phyloP scores from a whole-genome alignment of 1,140 invertebrate species.

The Bombus waltoni region DNA sequence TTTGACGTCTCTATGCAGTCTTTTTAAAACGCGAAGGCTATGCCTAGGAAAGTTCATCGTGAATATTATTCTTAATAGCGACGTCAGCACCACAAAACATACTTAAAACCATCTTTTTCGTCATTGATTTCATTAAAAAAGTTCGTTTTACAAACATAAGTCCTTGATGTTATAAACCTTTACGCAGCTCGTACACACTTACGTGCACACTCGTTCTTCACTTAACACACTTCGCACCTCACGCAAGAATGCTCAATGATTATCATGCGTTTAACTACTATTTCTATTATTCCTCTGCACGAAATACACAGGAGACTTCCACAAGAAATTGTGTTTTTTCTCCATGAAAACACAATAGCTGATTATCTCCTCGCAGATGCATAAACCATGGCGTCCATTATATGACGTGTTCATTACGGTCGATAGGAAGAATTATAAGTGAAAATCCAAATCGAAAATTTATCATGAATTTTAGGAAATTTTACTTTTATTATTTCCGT shows the following conservation, averaged over 20 bases:
- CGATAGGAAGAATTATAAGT: constrained; percentile 32
- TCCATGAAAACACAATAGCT: constrained; percentile 44
- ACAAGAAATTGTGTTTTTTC: constrained; percentile 15
- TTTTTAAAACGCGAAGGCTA: constrained; percentile 48
- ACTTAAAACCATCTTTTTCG: constrained; percentile 49
- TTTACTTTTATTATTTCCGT: neutral
- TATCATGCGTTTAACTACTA: constrained; percentile 24
- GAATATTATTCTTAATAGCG: constrained; percentile 50
- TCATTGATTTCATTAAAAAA: constrained; percentile 50
- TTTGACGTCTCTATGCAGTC: constrained; percentile 47
- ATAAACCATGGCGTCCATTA: constrained; percentile 57
- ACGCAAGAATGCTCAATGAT: constrained; percentile 57
- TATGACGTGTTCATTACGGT: constrained; percentile 49
- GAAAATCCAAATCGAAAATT: neutral
- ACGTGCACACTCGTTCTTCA: constrained; percentile 71
- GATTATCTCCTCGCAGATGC: constrained; percentile 24
- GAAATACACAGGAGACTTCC: constrained; percentile 31
- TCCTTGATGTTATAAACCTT: constrained; percentile 65
- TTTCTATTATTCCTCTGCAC: constrained; percentile 35
- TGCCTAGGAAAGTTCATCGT: constrained; percentile 55
- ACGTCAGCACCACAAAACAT: constrained; percentile 61
- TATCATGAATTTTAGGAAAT: neutral
- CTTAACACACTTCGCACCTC: constrained; percentile 70
- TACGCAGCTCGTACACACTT: constrained; percentile 68
- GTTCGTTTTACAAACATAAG: constrained; percentile 62